Conservation (phyloP, 2,797 vertebrate genomes). For the Sebastes melanostomus region DNA sequence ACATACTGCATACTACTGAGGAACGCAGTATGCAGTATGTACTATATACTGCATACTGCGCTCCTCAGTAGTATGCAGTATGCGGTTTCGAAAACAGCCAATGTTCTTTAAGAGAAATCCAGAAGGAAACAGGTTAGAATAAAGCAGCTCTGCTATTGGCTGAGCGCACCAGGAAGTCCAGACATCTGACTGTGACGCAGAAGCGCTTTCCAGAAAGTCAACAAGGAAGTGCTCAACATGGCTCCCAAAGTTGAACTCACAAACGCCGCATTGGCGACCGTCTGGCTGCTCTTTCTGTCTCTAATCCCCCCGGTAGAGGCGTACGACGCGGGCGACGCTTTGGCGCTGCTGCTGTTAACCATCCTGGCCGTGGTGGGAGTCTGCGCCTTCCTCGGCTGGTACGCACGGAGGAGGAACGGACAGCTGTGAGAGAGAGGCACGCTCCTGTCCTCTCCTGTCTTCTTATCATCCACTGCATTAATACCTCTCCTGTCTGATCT, state of each 20-base stretch:
- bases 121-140: neutral
- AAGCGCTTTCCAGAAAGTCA: neutral
- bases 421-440: constrained; percentile 76
- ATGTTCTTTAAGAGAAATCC: neutral
- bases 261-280: constrained; percentile 33
- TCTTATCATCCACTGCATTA: neutral
- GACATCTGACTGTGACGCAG: constrained; percentile 72
- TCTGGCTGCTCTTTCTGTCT: constrained; percentile 71
- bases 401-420: constrained; percentile 87
- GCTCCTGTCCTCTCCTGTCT: neutral
- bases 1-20: too few species aligned
- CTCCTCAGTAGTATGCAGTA: too few species aligned
- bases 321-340: constrained; percentile 88
- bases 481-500: neutral
- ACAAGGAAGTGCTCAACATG: constrained; percentile 79
- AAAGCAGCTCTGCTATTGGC: constrained; percentile 64
- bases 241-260: constrained; percentile 55
- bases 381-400: constrained; percentile 92
- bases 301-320: constrained; percentile 84
- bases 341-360: constrained; percentile 87
- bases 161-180: constrained; percentile 70
- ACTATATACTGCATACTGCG: too few species aligned
- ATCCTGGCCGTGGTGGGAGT: constrained; percentile 84
- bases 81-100: too few species aligned
- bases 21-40: too few species aligned